These are phyloP conservation scores for Etia nguti DNA, from an alignment of 2,113 vertebrate genomes.

Conservation along the genomic window DNA sequence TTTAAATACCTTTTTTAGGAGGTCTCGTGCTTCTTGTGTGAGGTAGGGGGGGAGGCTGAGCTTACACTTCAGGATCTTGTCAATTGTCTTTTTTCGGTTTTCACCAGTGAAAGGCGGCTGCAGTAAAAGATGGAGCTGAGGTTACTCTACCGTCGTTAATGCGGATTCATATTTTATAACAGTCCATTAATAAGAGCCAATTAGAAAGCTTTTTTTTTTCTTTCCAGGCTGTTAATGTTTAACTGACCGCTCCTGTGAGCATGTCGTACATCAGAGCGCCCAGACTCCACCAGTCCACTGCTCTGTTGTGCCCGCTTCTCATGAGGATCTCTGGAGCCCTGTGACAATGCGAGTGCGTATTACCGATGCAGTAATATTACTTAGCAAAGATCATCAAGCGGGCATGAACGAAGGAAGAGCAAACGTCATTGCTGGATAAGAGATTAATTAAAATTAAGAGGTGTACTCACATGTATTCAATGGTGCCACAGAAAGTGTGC, in stretches of 20 bases:
- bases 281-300: conserved; percentile 99
- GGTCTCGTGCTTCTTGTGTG: conserved; percentile 99
- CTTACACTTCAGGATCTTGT: conserved; percentile 99
- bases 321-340: conserved; percentile 99
- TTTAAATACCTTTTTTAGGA: conserved; percentile 90
- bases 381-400: neutral
- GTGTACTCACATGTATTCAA: conserved; percentile 94
- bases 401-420: neutral
- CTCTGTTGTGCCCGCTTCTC: conserved; percentile 97
- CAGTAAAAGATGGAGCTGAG: neutral
- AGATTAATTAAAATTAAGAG: neutral
- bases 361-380: neutral
- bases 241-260: conserved; percentile 98
- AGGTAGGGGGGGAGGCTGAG: conserved; percentile 99
- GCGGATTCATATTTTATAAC: neutral
- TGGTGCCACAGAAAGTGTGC: conserved; percentile 99
- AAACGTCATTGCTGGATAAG: neutral
- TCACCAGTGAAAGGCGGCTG: conserved; percentile 98
- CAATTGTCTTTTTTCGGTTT: conserved; percentile 98
- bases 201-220: neutral
- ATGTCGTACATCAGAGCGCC: conserved; percentile 99
- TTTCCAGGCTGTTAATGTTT: neutral
- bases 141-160: neutral
- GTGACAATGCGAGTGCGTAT: neutral
- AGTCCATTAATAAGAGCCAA: neutral